Percentiles rank a stretch among this genome's conserved stretches.
phyloP scores from a whole-genome alignment of 2,797 vertebrate species.

The Notolepis coatsorum region DNA sequence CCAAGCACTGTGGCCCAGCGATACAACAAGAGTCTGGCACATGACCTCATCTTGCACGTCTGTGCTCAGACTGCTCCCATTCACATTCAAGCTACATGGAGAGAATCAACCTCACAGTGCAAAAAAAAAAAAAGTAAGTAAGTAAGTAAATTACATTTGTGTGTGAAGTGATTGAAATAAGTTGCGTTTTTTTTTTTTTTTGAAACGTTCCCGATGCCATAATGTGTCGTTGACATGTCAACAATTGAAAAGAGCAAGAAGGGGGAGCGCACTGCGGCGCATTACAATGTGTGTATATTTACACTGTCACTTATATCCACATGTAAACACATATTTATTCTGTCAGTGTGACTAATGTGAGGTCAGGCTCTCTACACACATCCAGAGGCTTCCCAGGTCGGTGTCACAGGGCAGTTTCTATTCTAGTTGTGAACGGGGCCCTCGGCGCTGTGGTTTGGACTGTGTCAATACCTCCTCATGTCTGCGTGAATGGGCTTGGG shows the following conservation, averaged over 20 bases:
- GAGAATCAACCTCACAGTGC: not conserved
- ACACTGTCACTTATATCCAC: constrained; percentile 3
- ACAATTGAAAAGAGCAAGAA: not conserved
- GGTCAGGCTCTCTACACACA: constrained; percentile 33
- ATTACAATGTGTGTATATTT: constrained; percentile 8
- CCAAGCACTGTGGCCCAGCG: constrained; percentile 1
- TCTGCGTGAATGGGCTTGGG: constrained; percentile 67
- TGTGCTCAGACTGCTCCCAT: not conserved
- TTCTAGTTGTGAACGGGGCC: constrained; percentile 53
- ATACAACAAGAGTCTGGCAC: constrained; percentile 1
- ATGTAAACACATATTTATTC: constrained; percentile 18
- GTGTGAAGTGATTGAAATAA: too few species aligned
- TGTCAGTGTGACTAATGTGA: constrained; percentile 26
- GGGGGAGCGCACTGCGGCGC: not conserved
- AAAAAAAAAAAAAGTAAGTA: too few species aligned
- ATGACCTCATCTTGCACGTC: constrained; percentile 20
- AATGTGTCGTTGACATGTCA: not conserved
- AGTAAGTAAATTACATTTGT: too few species aligned
- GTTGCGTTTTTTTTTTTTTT: not conserved
- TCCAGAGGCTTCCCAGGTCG: constrained; percentile 37
- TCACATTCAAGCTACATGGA: not conserved
- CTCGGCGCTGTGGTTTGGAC: constrained; percentile 58
- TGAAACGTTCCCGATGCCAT: not conserved
- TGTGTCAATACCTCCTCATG: constrained; percentile 70
- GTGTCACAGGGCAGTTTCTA: constrained; percentile 38